Percentiles rank a stretch among this genome's conserved stretches.
These are phyloP conservation scores for Zapus hudsonius DNA, from an alignment of 2,113 vertebrate species.

Conservation along the genomic window DNA sequence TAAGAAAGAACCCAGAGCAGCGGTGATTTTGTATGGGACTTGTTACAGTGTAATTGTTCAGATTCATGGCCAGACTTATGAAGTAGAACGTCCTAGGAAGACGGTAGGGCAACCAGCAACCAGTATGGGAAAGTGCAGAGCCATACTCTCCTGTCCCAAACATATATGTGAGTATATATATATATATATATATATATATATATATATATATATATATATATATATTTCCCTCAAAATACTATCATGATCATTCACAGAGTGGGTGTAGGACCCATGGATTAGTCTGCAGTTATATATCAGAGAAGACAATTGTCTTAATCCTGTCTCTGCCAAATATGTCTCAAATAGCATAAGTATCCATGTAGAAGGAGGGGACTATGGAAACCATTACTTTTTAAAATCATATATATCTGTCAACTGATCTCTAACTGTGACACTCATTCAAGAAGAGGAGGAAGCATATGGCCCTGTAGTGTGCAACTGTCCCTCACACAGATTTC, in stretches of 20 bases:
- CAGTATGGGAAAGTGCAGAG: background rate
- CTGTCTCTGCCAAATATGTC: background rate
- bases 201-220: too few relatives aligned
- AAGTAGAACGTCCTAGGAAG: background rate
- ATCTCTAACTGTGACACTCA: background rate
- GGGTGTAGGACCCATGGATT: fast-evolving
- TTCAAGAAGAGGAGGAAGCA: background rate
- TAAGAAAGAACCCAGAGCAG: background rate
- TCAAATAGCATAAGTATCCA: background rate
- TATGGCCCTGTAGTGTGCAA: background rate
- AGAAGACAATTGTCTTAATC: background rate
- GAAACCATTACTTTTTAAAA: conserved; percentile 4
- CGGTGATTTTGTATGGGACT: background rate
- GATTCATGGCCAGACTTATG: too few relatives aligned
- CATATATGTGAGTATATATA: too few relatives aligned
- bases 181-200: too few relatives aligned
- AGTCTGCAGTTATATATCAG: background rate
- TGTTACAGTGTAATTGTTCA: background rate
- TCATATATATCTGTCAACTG: background rate
- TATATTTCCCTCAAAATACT: background rate
- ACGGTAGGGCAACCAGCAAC: background rate
- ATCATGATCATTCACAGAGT: background rate
- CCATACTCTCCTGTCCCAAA: background rate
- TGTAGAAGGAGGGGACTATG: background rate
- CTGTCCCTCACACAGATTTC: background rate